Evolutionary conservation across 2,113 vertebrate genomes (phyloP), one percentile per base, ranked within the genome.

Genomic region (Crotalus helleri): DNA sequence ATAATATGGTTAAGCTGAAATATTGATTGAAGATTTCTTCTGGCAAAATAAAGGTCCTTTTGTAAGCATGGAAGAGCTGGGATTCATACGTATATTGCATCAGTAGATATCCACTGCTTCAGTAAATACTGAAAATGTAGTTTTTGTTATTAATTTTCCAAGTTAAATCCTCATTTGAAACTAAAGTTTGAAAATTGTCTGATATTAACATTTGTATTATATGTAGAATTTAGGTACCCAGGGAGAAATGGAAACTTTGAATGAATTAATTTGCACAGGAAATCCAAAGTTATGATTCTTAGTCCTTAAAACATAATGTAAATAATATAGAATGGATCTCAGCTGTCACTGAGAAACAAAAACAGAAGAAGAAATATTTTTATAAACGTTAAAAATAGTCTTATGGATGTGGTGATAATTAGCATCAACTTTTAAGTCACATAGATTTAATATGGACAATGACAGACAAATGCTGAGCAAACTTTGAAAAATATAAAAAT

Each of bases 31-130:
- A 97, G 96, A 93, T 94, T 96, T 93, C 95, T 96, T 96, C 95
- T 96, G 94, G 95, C 94, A 96, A 97, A 96, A 96, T 92, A 96
- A 96, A 97, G 1, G 44, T 97, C 95, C 96, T 96, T 97, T 95
- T 95, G 92, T 95, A 96, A 97, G 94, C 96, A 94, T 91, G 93
- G 95, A 90, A 96, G 92, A 96, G 90, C 94, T 96, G 94, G 88
- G 91, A 94, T 91, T 97, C 97, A 97, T 92, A 96, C 97, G 94
- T 97, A 97, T 94, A 97, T 96, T 93, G 96, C 96, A 92, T 96
- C 97, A 90, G 95, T 96, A 89, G 97, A 96, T 95, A 97, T 97
- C 97, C 96, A 97, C 93, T 97, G 96, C 96, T 96, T 97, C 96
- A 97, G 91, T 96, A 97, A 95, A 94, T 96, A 97, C 97, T 97